Percentiles rank a stretch among this genome's conserved stretches.
Evolutionary conservation across 1,140 invertebrate species (phyloP).

Genomic region (Drepana arcuata): DNA sequence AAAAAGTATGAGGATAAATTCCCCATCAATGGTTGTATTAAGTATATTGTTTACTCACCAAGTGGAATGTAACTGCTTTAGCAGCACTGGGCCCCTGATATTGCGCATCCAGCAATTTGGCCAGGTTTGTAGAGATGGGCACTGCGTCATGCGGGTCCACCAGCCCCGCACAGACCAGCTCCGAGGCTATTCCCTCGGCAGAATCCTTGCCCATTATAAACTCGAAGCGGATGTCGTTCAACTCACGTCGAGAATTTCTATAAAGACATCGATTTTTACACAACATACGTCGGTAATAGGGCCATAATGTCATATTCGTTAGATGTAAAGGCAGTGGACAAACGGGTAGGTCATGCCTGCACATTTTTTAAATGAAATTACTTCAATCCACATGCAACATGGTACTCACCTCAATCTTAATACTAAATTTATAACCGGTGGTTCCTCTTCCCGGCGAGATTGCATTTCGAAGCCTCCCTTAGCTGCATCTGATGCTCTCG

Average conservation of each 20-base stretch:
- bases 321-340: no score
- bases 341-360: no score
- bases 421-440: conserved; percentile 37
- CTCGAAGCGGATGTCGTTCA: conserved; percentile 98
- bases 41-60: no score
- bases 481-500: no score
- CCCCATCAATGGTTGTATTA: no score
- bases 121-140: conserved; percentile 92
- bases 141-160: conserved; percentile 93
- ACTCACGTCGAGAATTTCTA: conserved; percentile 87
- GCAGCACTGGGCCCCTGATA: conserved; percentile 67
- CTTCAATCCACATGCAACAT: no score
- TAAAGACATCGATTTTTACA: no score
- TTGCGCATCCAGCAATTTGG: conserved; percentile 88
- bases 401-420: conserved; percentile 45
- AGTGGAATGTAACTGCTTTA: conserved; percentile 90
- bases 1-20: no score
- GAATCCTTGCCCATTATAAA: conserved; percentile 93
- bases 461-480: not conserved
- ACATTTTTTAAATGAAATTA: no score
- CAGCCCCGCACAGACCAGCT: conserved; percentile 94
- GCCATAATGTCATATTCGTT: no score
- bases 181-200: conserved; percentile 93
- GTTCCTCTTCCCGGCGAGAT: conserved; percentile 8
- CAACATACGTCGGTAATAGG: no score